Conservation (phyloP, 2,113 vertebrate genomes). For the Megaptera novaeangliae region DNA sequence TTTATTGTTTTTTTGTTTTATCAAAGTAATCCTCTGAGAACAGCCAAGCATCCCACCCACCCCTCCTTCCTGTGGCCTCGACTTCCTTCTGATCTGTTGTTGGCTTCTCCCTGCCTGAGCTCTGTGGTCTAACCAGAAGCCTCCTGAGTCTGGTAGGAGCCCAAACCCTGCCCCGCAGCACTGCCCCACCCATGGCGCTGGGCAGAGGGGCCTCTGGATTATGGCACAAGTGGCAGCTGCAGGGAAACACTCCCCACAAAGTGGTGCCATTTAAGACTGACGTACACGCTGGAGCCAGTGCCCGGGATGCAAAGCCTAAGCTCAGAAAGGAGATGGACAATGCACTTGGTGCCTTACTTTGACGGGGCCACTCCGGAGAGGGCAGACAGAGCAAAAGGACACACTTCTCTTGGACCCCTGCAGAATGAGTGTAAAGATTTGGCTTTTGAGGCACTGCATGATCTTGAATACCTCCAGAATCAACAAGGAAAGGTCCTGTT, state of each 20-base stretch:
- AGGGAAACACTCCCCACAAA: not conserved
- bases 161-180: not conserved
- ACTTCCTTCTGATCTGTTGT: not conserved
- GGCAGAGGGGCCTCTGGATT: not conserved
- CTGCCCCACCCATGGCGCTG: not conserved
- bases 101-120: not conserved
- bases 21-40: not conserved
- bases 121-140: not conserved
- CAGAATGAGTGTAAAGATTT: rapidly evolving
- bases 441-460: not conserved
- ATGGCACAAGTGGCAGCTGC: not conserved
- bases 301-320: not conserved
- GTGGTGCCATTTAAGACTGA: not conserved
- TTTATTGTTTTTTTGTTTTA: not conserved
- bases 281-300: not conserved
- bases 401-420: rapidly evolving
- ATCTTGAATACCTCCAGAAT: not conserved
- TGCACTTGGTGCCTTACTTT: rapidly evolving
- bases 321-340: rapidly evolving
- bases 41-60: not conserved
- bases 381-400: not conserved
- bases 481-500: not conserved
- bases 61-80: not conserved
- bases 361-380: rapidly evolving
- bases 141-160: not conserved